Evolutionary conservation across 2,888 invertebrate species (phyloP).

Genomic region (Desoria tigrina): DNA sequence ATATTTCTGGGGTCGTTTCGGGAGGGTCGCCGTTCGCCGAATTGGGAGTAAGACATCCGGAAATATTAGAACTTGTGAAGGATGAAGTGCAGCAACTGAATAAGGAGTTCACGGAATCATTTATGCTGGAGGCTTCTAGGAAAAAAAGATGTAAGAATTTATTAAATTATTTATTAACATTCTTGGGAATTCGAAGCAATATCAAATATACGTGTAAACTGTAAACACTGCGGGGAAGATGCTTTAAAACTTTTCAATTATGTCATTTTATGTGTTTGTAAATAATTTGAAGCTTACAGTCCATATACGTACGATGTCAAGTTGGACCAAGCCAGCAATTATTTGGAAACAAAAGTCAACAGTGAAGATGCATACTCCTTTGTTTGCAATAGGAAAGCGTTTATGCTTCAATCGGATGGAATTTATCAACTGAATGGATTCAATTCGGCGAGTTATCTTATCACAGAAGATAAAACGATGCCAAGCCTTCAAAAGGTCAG

Average conservation of each 20-base stretch:
- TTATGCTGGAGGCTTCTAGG: constrained; percentile 35
- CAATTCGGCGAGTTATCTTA: neutral
- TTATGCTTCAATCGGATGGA: constrained; percentile 31
- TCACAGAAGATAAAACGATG: neutral
- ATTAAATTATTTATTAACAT: neutral
- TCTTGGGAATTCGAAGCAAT: too few species aligned
- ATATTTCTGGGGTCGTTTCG: too few species aligned
- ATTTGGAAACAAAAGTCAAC: constrained; percentile 11
- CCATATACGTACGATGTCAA: neutral
- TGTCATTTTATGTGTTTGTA: neutral
- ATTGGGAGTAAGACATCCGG: too few species aligned
- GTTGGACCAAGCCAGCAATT: neutral
- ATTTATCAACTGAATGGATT: constrained; percentile 27
- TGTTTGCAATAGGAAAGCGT: constrained; percentile 20
- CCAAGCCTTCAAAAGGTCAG: constrained; percentile 22
- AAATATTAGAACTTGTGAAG: constrained; percentile 26
- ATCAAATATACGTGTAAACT: too few species aligned
- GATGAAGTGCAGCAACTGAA: constrained; percentile 44
- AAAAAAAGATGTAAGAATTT: constrained; percentile 40
- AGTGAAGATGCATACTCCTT: constrained; percentile 26
- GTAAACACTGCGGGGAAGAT: too few species aligned
- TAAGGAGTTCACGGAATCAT: constrained; percentile 41
- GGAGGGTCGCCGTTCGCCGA: too few species aligned
- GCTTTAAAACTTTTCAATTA: too few species aligned
- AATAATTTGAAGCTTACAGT: neutral